Evolutionary conservation across 2,888 invertebrate species (phyloP).

Genomic region (Andrena fulva): DNA sequence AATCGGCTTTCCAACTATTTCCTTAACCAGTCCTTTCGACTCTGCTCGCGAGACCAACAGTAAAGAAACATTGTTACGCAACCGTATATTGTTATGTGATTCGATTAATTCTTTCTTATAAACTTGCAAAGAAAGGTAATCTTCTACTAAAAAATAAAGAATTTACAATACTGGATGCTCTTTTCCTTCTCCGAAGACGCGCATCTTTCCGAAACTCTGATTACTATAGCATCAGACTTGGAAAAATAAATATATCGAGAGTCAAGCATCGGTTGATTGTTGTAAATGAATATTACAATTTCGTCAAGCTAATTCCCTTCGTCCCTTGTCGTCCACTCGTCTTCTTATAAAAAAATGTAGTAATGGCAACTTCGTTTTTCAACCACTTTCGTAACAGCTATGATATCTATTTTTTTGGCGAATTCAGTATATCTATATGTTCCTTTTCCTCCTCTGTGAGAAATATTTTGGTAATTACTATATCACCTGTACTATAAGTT

Average conservation of each 20-base stretch:
- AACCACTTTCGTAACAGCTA: slow-evolving; percentile 61
- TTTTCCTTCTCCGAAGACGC: slow-evolving; percentile 13
- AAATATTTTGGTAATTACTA: slow-evolving; percentile 94
- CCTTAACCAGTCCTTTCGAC: too few species aligned
- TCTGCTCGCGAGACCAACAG: not conserved
- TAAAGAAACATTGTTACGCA: slow-evolving; percentile 34
- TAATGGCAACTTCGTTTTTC: slow-evolving; percentile 70
- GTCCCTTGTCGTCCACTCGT: slow-evolving; percentile 26
- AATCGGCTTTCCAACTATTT: too few species aligned
- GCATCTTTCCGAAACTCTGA: slow-evolving; percentile 63
- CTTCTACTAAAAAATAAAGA: slow-evolving; percentile 38
- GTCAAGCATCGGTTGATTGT: slow-evolving; percentile 6
- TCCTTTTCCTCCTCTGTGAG: slow-evolving; percentile 87
- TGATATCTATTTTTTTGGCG: slow-evolving; percentile 84
- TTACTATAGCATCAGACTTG: slow-evolving; percentile 61
- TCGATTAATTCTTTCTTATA: slow-evolving; percentile 70
- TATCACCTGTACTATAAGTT: slow-evolving; percentile 96
- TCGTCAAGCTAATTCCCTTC: slow-evolving; percentile 53
- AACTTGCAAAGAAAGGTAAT: slow-evolving; percentile 68
- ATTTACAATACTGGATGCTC: slow-evolving; percentile 46
- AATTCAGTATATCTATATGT: slow-evolving; percentile 86
- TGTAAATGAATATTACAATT: slow-evolving; percentile 37
- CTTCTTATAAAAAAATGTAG: slow-evolving; percentile 65
- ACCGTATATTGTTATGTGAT: slow-evolving; percentile 25
- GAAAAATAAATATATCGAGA: slow-evolving; percentile 53